Percentiles rank a stretch among this genome's conserved stretches.
Conservation (phyloP, 2,888 invertebrate species). For the Geophilus truncorum region DNA sequence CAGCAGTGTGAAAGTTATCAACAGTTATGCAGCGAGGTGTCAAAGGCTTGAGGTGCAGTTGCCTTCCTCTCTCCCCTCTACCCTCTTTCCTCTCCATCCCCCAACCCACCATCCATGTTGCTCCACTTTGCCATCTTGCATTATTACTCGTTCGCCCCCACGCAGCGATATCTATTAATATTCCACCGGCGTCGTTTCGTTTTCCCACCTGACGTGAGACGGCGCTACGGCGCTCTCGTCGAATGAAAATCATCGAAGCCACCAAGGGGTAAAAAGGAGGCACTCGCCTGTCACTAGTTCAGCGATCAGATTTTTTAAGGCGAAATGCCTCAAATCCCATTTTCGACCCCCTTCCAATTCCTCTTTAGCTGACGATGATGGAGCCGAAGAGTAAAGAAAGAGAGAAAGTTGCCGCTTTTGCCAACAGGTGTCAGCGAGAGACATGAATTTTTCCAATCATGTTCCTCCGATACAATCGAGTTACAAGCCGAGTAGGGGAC, state of each 20-base stretch:
- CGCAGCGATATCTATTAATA: slow-evolving; percentile 10
- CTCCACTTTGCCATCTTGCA: not conserved
- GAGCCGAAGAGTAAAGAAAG: not conserved
- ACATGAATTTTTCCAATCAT: not conserved
- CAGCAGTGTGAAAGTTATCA: not conserved
- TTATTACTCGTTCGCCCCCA: not conserved
- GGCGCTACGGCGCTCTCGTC: slow-evolving; percentile 13
- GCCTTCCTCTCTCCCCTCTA: not conserved
- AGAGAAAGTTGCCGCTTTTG: not conserved
- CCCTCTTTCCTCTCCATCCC: no score
- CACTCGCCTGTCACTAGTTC: not conserved
- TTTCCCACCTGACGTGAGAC: slow-evolving; percentile 10
- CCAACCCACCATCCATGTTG: no score
- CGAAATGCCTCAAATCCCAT: not conserved
- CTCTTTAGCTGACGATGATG: not conserved
- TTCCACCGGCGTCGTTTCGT: not conserved
- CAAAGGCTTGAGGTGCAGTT: not conserved
- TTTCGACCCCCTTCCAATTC: not conserved
- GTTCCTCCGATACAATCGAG: not conserved
- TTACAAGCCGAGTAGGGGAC: not conserved
- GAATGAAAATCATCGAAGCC: slow-evolving; percentile 16
- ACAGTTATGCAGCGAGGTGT: not conserved
- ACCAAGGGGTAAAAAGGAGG: not conserved
- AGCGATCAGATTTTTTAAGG: slow-evolving; percentile 12
- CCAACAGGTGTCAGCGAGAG: slow-evolving; percentile 9